These are phyloP conservation scores for Lanius ludovicianus DNA, from an alignment of 2,113 vertebrate genomes.

Conservation along the genomic window DNA sequence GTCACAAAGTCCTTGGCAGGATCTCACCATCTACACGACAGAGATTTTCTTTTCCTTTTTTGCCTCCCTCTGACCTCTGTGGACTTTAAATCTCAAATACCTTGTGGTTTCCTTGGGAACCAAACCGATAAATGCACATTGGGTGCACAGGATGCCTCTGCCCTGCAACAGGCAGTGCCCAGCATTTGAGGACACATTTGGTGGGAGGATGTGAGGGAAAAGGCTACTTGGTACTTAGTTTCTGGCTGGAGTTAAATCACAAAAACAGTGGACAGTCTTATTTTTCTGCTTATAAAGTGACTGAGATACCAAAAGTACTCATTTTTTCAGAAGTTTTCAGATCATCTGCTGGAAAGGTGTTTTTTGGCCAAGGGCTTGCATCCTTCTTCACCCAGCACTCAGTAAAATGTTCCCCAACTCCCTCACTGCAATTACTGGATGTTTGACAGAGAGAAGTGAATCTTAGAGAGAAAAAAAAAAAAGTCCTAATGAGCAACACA, in stretches of 20 bases:
- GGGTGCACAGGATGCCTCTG: background rate
- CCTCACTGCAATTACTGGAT: background rate
- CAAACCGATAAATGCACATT: background rate
- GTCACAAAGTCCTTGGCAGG: background rate
- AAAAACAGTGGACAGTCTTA: background rate
- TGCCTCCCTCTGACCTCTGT: background rate
- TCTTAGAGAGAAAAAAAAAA: background rate
- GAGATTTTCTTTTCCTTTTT: background rate
- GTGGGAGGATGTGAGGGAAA: background rate
- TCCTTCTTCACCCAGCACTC: background rate
- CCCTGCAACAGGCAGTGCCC: background rate
- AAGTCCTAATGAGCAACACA: background rate
- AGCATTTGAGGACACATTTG: background rate
- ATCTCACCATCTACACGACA: background rate
- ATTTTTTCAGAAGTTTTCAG: background rate
- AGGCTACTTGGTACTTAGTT: accelerated
- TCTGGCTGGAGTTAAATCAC: background rate
- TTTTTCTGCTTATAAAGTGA: background rate
- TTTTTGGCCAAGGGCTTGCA: background rate
- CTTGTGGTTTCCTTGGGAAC: background rate
- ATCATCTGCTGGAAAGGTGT: background rate
- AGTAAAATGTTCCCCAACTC: accelerated
- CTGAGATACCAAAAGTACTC: background rate
- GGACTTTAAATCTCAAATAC: background rate
- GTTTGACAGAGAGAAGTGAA: background rate